Conservation (phyloP, 2,113 vertebrate genomes). For the Heterocephalus glaber region DNA sequence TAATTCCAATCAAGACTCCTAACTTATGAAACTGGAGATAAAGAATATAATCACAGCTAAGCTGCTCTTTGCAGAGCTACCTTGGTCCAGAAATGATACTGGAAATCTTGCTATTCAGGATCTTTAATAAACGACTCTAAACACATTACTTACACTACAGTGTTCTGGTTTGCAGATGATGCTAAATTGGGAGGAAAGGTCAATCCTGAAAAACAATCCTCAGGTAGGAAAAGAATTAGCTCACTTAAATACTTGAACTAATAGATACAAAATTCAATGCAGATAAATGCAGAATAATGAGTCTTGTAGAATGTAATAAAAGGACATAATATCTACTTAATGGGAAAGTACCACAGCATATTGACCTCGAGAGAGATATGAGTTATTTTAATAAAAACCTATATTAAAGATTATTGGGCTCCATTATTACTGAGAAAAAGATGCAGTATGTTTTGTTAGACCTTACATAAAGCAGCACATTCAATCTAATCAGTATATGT, state of each 20-base stretch:
- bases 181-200: conserved; percentile 89
- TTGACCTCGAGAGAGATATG: conserved; percentile 87
- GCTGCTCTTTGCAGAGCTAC: conserved; percentile 71
- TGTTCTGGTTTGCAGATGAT: conserved; percentile 82
- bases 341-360: conserved; percentile 85
- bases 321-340: conserved; percentile 88
- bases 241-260: conserved; percentile 86
- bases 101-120: conserved; percentile 72
- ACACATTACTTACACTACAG: conserved; percentile 83
- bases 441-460: conserved; percentile 83
- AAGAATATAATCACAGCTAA: conserved; percentile 62
- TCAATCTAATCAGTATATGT: conserved; percentile 80
- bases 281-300: conserved; percentile 90
- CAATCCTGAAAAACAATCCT: conserved; percentile 85
- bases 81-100: conserved; percentile 71
- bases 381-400: conserved; percentile 87
- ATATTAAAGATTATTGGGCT: conserved; percentile 85
- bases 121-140: conserved; percentile 82
- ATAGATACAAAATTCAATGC: conserved; percentile 89
- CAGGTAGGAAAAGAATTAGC: conserved; percentile 86
- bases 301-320: conserved; percentile 87
- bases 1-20: conserved; percentile 42
- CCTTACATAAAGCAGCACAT: conserved; percentile 81
- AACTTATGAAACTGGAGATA: conserved; percentile 57
- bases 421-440: conserved; percentile 84